Conservation (phyloP, 2,797 vertebrate genomes). For the Lates japonicus region DNA sequence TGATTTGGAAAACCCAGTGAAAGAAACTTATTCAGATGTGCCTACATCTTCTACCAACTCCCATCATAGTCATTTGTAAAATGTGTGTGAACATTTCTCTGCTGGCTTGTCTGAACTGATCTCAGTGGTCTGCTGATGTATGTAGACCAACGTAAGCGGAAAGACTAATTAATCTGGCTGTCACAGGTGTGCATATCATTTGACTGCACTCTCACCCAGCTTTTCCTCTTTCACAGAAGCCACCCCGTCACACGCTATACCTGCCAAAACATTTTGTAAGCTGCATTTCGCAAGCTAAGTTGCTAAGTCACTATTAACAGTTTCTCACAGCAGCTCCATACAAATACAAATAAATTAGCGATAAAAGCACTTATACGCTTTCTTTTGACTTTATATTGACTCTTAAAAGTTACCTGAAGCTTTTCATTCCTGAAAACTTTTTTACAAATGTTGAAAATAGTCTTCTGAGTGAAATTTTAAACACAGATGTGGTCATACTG, state of each 20-base stretch:
- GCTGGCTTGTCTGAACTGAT: neutral
- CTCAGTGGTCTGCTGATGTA: slow-evolving; percentile 19
- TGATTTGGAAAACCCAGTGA: too few relatives aligned
- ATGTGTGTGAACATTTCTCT: slow-evolving; percentile 31
- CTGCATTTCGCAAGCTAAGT: neutral
- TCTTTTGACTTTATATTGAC: neutral
- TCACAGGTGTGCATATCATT: slow-evolving; percentile 45
- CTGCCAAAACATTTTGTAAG: neutral
- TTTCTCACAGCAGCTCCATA: neutral
- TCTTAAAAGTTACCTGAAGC: neutral
- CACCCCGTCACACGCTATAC: neutral
- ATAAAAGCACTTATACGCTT: neutral
- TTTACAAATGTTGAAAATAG: neutral
- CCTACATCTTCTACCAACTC: neutral
- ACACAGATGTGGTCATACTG: fast-evolving
- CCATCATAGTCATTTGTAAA: neutral
- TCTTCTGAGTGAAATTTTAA: neutral
- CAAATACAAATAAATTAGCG: neutral
- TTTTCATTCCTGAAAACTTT: neutral
- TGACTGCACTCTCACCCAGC: slow-evolving; percentile 17
- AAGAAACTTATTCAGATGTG: neutral
- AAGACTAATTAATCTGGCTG: slow-evolving; percentile 32
- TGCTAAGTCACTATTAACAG: neutral
- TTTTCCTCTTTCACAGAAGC: neutral
- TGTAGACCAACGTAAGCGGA: neutral